Evolutionary conservation across 2,888 invertebrate species (phyloP), one percentile per base, ranked within the genome.

Genomic region (Siphlonurus alternatus): DNA sequence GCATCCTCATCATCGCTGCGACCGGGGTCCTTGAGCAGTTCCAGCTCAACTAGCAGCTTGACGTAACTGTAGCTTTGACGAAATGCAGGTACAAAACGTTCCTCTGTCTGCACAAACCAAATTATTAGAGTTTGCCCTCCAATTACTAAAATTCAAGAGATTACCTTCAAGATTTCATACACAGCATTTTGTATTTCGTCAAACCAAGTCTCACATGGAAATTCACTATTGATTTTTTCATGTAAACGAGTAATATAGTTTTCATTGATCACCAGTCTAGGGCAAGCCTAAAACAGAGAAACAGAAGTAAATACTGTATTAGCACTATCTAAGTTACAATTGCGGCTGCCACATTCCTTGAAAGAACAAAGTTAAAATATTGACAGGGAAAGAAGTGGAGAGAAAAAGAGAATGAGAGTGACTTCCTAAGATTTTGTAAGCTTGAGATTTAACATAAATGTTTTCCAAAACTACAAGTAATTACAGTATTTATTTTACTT

Each of bases 151-250:
- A 38, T 15, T 51, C 22, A 64, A 71, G 5, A 38, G 15, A 38
- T 71, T 66, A 79, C 75, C 72, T 78, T 75, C 72, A 79, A 76
- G 71, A 76, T 85, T 70, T 84, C 84, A 67, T 84, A 84, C 25
- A 88, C 81, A 63, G 81, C 82, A 66, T 81, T 79, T 75, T 92
- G 88, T 20, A 91, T 81, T 66, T 89, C 88, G 73, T 94, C 93
- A 74, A 95, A 95, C 82, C 93, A 90, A 1, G 81, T 78, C 65
- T 89, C 86, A 24, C 79, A 79, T 2, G 86, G 82, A 24, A 74
- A 73, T 71, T 87, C 86, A 63, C 80, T 83, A 69, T 82, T 79
- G 65, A 88, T 83, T 70, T 81, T 80, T 25, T 79, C 77, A 51
- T 83, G 73, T 61, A 89, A 76, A 68, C 79, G 78, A 69, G 83